Evolutionary conservation across 2,797 vertebrate species (phyloP).

Genomic region (Chromobotia macracanthus): DNA sequence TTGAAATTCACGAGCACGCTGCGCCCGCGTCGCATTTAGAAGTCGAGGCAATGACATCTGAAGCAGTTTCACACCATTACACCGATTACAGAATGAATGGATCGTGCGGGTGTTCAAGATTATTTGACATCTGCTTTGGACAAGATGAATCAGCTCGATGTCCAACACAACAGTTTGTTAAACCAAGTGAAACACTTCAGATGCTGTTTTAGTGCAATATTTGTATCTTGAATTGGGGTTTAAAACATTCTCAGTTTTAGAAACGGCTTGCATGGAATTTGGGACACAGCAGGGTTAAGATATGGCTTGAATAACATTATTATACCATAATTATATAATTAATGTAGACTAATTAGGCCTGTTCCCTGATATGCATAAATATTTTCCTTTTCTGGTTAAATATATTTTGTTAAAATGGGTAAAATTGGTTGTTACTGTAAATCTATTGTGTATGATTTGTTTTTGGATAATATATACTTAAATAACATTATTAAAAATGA

Average conservation of each 20-base stretch:
- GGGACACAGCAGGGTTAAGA: no score
- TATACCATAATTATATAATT: no score
- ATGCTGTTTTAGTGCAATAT: not conserved
- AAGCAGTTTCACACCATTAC: constrained; percentile 44
- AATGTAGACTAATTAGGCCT: no score
- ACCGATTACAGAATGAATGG: constrained; percentile 30
- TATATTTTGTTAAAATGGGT: no score
- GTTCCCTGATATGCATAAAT: no score
- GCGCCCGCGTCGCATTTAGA: constrained; percentile 5
- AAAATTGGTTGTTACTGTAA: no score
- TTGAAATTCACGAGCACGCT: constrained; percentile 18
- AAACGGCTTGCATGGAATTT: not conserved
- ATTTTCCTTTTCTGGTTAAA: no score
- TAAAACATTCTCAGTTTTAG: not conserved
- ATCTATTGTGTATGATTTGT: no score
- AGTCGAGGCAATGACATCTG: constrained; percentile 2
- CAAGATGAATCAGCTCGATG: constrained; percentile 2
- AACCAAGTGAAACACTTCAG: not conserved
- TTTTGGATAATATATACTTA: no score
- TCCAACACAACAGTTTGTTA: not conserved
- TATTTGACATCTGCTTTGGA: not conserved
- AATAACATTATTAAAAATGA: no score
- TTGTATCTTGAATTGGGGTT: not conserved
- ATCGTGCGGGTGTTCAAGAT: not conserved
- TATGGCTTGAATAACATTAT: not conserved